Evolutionary conservation across 2,797 vertebrate genomes (phyloP).

Genomic region (Alcedo quadribrachys): DNA sequence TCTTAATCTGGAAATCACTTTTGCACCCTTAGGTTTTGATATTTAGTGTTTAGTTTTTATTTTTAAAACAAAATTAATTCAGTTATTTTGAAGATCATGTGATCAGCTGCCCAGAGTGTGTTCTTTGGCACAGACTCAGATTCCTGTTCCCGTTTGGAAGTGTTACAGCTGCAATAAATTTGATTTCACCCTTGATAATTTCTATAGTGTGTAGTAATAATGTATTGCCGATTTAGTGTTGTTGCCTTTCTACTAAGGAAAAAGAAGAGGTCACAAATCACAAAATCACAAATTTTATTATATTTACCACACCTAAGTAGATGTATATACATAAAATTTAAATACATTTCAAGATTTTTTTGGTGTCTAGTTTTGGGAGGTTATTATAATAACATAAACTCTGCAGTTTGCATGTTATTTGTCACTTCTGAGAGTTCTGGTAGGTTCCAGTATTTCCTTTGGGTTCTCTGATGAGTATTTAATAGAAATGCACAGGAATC

Average conservation of each 20-base stretch:
- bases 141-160: constrained; percentile 38
- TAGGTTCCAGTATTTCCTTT: constrained; percentile 20
- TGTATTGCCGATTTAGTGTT: constrained; percentile 32
- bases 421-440: constrained; percentile 5
- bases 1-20: neutral
- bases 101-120: neutral
- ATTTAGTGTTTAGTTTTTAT: neutral
- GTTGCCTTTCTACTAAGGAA: neutral
- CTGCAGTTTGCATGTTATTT: constrained; percentile 3
- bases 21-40: neutral
- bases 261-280: constrained; percentile 6
- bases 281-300: neutral
- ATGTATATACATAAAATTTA: neutral
- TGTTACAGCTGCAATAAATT: constrained; percentile 51
- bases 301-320: neutral
- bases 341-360: neutral
- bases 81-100: constrained; percentile 3
- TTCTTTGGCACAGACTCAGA: constrained; percentile 39
- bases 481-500: neutral
- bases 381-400: neutral
- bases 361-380: neutral
- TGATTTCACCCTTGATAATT: constrained; percentile 62
- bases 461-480: neutral
- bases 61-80: constrained; percentile 51
- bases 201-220: constrained; percentile 26